These are phyloP conservation scores for Pocillopora verrucosa DNA, from an alignment of 64 coral and sea anemone species.

Conservation along the genomic window DNA sequence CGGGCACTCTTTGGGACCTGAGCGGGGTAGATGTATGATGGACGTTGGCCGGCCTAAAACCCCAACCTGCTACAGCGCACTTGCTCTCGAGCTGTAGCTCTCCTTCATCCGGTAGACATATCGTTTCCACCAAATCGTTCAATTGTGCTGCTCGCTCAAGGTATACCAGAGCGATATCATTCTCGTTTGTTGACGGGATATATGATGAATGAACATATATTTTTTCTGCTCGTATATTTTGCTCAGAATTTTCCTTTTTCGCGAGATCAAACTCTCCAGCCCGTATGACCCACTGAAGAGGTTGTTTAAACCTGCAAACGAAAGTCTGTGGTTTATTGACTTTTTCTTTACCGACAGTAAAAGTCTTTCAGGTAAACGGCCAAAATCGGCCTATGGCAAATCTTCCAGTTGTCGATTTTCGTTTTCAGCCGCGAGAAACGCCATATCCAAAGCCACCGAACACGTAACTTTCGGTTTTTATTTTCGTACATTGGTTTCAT, in stretches of 20 bases:
- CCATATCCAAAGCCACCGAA: no score
- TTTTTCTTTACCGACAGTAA: no score
- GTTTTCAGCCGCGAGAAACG: no score
- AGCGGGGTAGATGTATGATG: constrained; percentile 33
- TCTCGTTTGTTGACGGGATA: constrained; percentile 39
- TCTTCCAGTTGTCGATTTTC: no score
- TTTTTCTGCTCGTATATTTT: constrained; percentile 44
- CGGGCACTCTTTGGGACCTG: constrained; percentile 25
- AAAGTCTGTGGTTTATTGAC: background rate
- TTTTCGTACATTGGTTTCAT: no score
- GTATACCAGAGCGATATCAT: constrained; percentile 79
- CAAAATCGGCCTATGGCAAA: no score
- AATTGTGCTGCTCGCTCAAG: constrained; percentile 42
- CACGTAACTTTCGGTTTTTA: no score
- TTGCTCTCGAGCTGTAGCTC: constrained; percentile 15
- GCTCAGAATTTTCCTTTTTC: constrained; percentile 35
- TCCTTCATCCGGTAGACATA: constrained; percentile 47
- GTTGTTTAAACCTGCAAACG: constrained; percentile 56
- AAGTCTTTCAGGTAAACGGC: no score
- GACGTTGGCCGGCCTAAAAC: background rate
- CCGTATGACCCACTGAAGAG: constrained; percentile 62
- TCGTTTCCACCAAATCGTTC: constrained; percentile 44
- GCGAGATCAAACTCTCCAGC: constrained; percentile 70
- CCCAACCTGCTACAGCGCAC: constrained; percentile 62
- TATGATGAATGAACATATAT: constrained; percentile 74